Evolutionary conservation across 2,797 vertebrate species (phyloP), one percentile per base, ranked within the genome.

Genomic region (Basileuterus tristriatus): DNA sequence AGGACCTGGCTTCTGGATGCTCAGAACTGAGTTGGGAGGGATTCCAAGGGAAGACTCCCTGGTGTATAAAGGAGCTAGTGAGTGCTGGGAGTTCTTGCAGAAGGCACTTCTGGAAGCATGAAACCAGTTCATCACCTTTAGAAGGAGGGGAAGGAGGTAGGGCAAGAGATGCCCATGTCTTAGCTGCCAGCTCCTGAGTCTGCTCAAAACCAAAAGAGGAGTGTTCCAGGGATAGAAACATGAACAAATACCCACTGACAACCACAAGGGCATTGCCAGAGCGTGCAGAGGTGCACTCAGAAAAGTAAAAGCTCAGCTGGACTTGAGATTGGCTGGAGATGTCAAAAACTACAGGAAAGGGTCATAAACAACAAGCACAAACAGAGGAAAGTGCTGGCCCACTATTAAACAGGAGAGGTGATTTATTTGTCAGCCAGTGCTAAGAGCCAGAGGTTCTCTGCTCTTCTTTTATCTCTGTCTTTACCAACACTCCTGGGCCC

Each of bases 241-340:
- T 3, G 5, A 21, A 8, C 6, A 15, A 24, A 43, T 46, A 27
- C 13, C 26, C 5, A 1, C 21, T 32, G 63, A 56, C 19, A 52
- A 2, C 39, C 49, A 12, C 26, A 39, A 2, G 30, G 39, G 9
- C 8, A 4, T 83, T 86, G 34, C 20, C 49, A 50, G n/a, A 18
- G 23, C 0, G 0, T 62, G 41, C 37, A 74, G 55, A 39, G 34
- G 37, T 71, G 22, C 60, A 36, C 4, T 52, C 64, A 46, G 21
- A 43, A 64, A 52, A 83, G 55, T 41, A 32, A 19, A 65, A 70
- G 27, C 43, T 82, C 39, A 63, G 15, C n/a, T 85, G 1, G 1
- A 56, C 46, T 56, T 62, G 22, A 9, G 47, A 26, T 67, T 69
- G n/a, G 10, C 24, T 62, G 30, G 50, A 65, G 62, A 46, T 65